phyloP scores from a whole-genome alignment of 2,888 invertebrate species.

The Tenodera sinensis region DNA sequence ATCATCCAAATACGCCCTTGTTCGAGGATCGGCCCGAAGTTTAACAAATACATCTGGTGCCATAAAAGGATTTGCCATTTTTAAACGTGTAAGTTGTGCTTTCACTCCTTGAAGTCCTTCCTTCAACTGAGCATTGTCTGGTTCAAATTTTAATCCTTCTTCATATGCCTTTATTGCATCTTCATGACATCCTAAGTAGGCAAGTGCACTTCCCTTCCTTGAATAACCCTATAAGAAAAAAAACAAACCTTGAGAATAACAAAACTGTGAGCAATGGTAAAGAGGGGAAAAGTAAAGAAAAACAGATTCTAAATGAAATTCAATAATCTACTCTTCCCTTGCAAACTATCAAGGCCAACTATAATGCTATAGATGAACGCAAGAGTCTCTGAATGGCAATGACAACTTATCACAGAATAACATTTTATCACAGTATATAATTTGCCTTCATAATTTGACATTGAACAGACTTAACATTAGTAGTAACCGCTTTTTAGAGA shows the following conservation, averaged over 20 bases:
- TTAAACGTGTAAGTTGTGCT: constrained; percentile 38
- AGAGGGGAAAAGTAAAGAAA: too few relatives aligned
- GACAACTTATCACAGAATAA: too few relatives aligned
- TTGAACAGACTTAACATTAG: too few relatives aligned
- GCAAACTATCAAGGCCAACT: too few relatives aligned
- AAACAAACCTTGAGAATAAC: neutral
- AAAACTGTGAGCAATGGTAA: neutral
- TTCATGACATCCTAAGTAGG: constrained; percentile 67
- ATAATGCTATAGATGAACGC: too few relatives aligned
- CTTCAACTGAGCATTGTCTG: constrained; percentile 66
- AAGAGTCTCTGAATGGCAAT: too few relatives aligned
- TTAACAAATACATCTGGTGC: constrained; percentile 57
- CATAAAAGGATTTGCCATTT: constrained; percentile 53
- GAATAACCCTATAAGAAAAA: constrained; percentile 60
- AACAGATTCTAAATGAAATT: too few relatives aligned
- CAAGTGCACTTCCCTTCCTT: constrained; percentile 81
- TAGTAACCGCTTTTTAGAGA: too few relatives aligned
- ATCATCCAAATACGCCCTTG: constrained; percentile 67
- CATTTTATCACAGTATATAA: too few relatives aligned
- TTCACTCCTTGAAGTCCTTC: constrained; percentile 63
- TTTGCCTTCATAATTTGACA: too few relatives aligned
- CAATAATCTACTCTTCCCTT: too few relatives aligned
- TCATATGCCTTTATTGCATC: constrained; percentile 77
- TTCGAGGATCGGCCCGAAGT: constrained; percentile 64
- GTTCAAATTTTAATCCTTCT: constrained; percentile 67